Percentiles rank a stretch among this genome's conserved stretches.
Conservation (phyloP, 2,888 invertebrate genomes). For the Lamellibrachia columna region DNA sequence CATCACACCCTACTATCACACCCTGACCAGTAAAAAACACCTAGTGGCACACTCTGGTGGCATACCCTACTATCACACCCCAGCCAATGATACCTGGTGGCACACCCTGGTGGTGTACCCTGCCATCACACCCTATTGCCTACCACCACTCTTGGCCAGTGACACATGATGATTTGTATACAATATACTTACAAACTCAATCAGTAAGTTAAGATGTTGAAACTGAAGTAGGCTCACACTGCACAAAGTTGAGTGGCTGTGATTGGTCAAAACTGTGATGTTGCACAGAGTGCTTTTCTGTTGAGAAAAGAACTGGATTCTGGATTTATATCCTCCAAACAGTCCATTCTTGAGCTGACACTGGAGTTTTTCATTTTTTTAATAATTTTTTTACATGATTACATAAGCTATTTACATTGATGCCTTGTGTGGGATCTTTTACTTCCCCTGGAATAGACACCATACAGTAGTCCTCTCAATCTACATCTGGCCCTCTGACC, state of each 20-base stretch:
- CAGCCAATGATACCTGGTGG: background rate
- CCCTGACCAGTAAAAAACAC: background rate
- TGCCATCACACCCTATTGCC: background rate
- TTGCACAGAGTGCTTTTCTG: background rate
- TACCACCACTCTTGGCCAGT: background rate
- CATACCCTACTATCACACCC: background rate
- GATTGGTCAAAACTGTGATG: background rate
- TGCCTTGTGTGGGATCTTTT: no score
- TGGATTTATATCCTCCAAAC: no score
- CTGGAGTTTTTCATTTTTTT: no score
- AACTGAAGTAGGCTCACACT: background rate
- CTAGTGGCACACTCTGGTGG: background rate
- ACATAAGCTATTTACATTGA: no score
- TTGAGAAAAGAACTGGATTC: background rate
- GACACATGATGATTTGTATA: background rate
- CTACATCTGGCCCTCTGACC: no score
- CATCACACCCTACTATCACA: background rate
- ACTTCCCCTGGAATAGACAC: no score
- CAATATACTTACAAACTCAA: background rate
- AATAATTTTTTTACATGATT: no score
- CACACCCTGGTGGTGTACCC: background rate
- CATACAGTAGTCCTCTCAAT: no score
- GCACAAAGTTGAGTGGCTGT: background rate
- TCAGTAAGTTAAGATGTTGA: background rate
- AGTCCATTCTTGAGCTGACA: no score